Base-by-base conservation (phyloP, 2,797 vertebrate genomes). In the Rhabdomys pumilio region DNA sequence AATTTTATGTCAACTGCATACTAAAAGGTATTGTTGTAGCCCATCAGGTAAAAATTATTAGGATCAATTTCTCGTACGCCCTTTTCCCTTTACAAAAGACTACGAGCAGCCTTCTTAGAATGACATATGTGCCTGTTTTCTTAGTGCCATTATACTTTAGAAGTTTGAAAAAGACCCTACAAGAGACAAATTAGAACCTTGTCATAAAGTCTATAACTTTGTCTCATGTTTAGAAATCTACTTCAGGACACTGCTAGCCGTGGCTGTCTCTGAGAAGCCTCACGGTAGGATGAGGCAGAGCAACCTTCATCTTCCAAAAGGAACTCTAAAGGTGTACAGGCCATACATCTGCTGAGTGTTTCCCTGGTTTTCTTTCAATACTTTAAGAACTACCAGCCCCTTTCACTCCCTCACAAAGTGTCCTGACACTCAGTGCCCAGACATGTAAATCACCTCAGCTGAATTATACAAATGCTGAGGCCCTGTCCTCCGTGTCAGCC, bases 41-140 rank as follows among this genome's bases (percentile, higher is more conserved):
- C 63, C 63, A 14, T 89, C 82, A 88, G 65, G 65, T 47, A 97
- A 90, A 77, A 20, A 91, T 73, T 59, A 84, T 3, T 79, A 80
- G 94, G 73, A 89, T 75, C 9, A 76, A 84, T 89, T 55, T 75
- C 19, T 53, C 31, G 17, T 31, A 41, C 72, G 84, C 41, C n/a
- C 41, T 95, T 91, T 82, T 79, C 31, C 41, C 4, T 69, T 77
- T 93, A 63, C 29, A 61, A 59, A 65, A 81, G 67, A 86, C 38
- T 38, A 7, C 50, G 13, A 63, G n/a, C 59, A 81, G 22, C 73
- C 63, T 57, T 57, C 47, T 81, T 61, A 22, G 61, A 76, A 93
- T 87, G 14, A 8, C 9, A n/a, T 38, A 14, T 50, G 19, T 84
- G 59, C 55, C n/a, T 94, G n/a, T 4, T 91, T 1, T 93, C 92